phyloP scores from a whole-genome alignment of 2,797 vertebrate species.

The Syndactyla subalaris region DNA sequence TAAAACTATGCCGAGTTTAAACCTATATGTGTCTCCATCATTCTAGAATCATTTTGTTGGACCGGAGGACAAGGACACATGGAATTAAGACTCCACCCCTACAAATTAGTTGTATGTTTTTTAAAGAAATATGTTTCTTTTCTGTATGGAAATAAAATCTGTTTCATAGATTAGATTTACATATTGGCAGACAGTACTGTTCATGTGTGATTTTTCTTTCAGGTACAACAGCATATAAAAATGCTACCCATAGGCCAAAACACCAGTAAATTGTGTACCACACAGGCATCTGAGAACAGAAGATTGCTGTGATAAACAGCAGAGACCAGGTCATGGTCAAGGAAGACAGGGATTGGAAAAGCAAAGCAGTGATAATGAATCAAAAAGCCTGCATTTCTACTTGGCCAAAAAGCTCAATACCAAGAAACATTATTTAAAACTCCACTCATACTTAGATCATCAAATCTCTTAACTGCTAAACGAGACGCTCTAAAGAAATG shows the following conservation, averaged over 20 bases:
- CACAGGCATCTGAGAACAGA: neutral
- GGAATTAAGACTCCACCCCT: neutral
- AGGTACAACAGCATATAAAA: neutral
- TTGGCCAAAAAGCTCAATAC: neutral
- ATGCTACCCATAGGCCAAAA: neutral
- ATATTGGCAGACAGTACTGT: neutral
- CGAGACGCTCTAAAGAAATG: neutral
- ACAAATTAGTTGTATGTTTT: neutral
- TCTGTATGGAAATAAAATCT: neutral
- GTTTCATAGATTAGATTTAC: neutral
- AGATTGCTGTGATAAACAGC: neutral
- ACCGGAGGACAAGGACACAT: fast-evolving
- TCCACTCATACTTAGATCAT: neutral
- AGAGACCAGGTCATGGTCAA: neutral
- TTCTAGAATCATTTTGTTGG: neutral
- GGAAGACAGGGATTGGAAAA: neutral
- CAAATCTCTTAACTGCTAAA: neutral
- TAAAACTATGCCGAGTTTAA: neutral
- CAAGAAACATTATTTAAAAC: neutral
- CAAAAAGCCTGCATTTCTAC: neutral
- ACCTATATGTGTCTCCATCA: neutral
- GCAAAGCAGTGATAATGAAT: neutral
- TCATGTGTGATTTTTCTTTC: neutral
- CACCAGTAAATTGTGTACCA: neutral
- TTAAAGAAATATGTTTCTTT: neutral